These are phyloP conservation scores for Cyclargus thomasi DNA, from an alignment of 1,140 invertebrate species.

Conservation along the genomic window DNA sequence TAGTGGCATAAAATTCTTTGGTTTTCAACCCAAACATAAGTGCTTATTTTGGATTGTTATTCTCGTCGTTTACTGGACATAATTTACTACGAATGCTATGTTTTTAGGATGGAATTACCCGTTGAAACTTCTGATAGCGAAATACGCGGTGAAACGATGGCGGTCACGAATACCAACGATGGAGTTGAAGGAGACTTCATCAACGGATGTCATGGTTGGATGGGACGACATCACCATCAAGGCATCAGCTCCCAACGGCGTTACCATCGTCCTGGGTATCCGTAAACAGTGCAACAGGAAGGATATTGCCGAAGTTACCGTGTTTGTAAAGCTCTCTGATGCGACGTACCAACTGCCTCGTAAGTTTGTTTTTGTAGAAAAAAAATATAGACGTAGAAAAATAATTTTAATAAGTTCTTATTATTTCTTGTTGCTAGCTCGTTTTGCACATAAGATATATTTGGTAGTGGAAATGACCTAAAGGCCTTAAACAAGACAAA, in stretches of 20 bases:
- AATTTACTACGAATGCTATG: neutral
- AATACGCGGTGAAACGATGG: conserved; percentile 53
- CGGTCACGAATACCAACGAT: conserved; percentile 34
- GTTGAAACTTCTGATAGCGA: conserved; percentile 52
- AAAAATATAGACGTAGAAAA: too few relatives aligned
- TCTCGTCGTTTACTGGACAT: too few relatives aligned
- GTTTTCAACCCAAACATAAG: too few relatives aligned
- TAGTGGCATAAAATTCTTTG: too few relatives aligned
- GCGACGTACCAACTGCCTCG: conserved; percentile 73
- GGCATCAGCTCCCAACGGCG: conserved; percentile 61
- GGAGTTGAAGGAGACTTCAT: conserved; percentile 36
- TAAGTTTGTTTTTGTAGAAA: conserved; percentile 39
- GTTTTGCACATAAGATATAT: too few relatives aligned
- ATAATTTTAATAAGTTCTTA: too few relatives aligned
- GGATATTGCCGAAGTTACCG: conserved; percentile 56
- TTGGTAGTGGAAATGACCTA: too few relatives aligned
- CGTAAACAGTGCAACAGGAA: conserved; percentile 44
- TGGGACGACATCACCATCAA: conserved; percentile 56
- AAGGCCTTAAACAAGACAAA: too few relatives aligned
- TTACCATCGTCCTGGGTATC: conserved; percentile 60
- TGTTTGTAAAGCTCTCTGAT: conserved; percentile 68
- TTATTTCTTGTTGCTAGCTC: too few relatives aligned
- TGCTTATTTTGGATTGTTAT: too few relatives aligned
- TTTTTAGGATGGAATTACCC: conserved; percentile 64
- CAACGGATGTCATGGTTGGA: conserved; percentile 34